phyloP scores from a whole-genome alignment of 1,140 invertebrate genomes.

The Pseudobourletiella spinata region DNA sequence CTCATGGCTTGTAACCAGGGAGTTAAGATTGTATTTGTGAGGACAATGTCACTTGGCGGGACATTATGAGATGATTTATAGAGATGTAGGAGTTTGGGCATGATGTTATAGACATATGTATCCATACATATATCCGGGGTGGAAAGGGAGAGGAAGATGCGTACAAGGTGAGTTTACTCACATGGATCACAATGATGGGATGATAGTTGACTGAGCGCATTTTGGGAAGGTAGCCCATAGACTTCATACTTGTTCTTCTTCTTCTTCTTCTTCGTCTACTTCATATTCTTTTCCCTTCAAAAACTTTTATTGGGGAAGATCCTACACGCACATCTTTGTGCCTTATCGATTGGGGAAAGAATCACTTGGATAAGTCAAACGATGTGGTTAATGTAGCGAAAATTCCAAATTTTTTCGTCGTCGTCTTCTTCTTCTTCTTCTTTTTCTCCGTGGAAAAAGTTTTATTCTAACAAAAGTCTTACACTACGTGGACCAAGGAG shows the following conservation, averaged over 20 bases:
- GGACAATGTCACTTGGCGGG: too few relatives aligned
- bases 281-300: constrained; percentile 2
- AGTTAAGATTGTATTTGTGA: too few relatives aligned
- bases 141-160: not conserved
- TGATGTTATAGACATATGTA: too few relatives aligned
- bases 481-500: too few relatives aligned
- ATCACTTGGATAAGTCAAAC: constrained; percentile 18
- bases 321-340: constrained; percentile 17
- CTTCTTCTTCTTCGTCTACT: not conserved
- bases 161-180: not conserved
- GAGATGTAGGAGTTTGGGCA: too few relatives aligned
- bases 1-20: too few relatives aligned
- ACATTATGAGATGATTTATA: too few relatives aligned
- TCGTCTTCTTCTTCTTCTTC: too few relatives aligned
- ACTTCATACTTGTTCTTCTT: not conserved
- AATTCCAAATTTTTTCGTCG: too few relatives aligned
- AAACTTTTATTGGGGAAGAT: constrained; percentile 23
- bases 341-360: constrained; percentile 18
- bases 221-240: not conserved
- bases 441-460: too few relatives aligned
- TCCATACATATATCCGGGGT: not conserved
- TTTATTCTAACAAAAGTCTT: too few relatives aligned
- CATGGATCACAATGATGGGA: not conserved
- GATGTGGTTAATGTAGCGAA: constrained; percentile 28
- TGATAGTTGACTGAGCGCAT: not conserved